These are phyloP conservation scores for Tiliqua scincoides DNA, from an alignment of 2,113 vertebrate genomes.

Conservation along the genomic window DNA sequence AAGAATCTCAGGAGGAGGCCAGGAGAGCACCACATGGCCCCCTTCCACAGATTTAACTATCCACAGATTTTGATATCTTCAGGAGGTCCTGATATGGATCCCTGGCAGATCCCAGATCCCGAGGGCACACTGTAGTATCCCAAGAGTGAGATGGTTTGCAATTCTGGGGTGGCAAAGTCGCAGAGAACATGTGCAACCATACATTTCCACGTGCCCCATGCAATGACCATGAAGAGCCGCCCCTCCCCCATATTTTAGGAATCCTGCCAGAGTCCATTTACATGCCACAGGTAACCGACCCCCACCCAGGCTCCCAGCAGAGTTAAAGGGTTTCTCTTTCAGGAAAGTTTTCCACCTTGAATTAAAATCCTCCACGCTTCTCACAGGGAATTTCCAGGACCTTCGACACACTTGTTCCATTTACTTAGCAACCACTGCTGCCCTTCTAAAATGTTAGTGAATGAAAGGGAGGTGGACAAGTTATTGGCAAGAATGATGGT, in stretches of 20 bases:
- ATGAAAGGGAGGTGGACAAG: background rate
- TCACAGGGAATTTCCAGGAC: background rate
- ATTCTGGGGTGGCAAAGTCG: background rate
- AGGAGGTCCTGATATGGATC: too few species aligned
- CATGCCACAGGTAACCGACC: background rate
- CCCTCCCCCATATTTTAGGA: background rate
- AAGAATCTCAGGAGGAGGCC: too few species aligned
- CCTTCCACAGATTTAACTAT: too few species aligned
- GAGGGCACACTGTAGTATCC: too few species aligned
- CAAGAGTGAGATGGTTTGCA: too few species aligned
- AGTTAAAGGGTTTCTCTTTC: background rate
- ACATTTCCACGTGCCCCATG: background rate
- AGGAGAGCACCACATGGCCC: too few species aligned
- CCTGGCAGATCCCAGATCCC: too few species aligned
- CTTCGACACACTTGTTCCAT: background rate
- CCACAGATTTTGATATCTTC: too few species aligned
- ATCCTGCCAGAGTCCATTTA: background rate
- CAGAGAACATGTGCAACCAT: background rate
- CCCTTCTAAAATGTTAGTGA: background rate
- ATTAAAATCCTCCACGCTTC: background rate
- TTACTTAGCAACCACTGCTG: background rate
- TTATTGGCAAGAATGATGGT: background rate
- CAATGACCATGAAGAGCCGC: too few species aligned
- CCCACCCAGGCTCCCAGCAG: background rate
- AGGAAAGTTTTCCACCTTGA: background rate